Base-by-base conservation (phyloP, 2,888 invertebrate species). In the Julus scandinavius region DNA sequence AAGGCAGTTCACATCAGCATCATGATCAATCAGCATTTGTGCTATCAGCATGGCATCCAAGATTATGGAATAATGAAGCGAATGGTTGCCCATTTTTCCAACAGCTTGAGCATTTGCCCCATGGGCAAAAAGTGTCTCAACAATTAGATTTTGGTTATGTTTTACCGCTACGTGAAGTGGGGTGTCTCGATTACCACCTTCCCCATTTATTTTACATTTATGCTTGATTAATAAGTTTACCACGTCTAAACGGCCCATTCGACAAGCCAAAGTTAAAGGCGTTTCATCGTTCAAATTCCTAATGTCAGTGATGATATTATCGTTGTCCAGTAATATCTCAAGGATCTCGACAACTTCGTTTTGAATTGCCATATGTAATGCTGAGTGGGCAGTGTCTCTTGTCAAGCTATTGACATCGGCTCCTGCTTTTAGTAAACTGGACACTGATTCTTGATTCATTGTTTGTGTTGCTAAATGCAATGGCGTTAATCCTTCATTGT, bases 1-100 rank as follows among this genome's bases (percentile, higher is more conserved):
- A 0, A 49, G 5, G 87, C 91, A 91, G 91, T 95, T 94, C 0
- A 96, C 94, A 90, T 95, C 94, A 0, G 96, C 95, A 38, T 95
- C 95, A 87, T 94, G 17, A 20, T 50, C 50, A 13, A 80, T 11
- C 3, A 80, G 80, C 38, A 80, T 80, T 20, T 80, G 38, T 9
- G 38, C 9, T 13, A 80, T 80, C 0, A 13, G 29, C 38, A 80
- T 13, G 1, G 38, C 38, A 13, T 80, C 13, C 13, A 38, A 29
- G 13, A 9, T 80, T 38, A 80, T 80, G 13, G 29, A 11, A 29
- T 80, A 80, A 80, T 80, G 80, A 38, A 80, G 80, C 2, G 80
- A 38, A 13, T 80, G 80, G 38, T 80, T 80, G 80, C 80, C 80
- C 2, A 20, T 38, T 38, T 38, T 80, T 15, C 80, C 80, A 0